phyloP scores from a whole-genome alignment of 2,888 invertebrate genomes.

The Microchrysa polita region DNA sequence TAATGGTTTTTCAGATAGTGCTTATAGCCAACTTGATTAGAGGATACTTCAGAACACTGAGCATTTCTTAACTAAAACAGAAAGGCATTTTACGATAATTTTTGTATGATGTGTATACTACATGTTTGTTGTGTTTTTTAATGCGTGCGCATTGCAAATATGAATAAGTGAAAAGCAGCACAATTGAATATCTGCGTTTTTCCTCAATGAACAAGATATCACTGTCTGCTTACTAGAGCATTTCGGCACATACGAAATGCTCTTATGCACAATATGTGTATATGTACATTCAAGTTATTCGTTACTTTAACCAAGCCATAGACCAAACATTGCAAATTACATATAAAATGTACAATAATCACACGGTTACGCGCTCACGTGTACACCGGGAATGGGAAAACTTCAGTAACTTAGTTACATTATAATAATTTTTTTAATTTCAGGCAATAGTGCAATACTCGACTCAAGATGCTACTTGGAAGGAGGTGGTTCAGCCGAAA shows the following conservation, averaged over 20 bases:
- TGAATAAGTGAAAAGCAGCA: not conserved
- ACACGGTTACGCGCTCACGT: not conserved
- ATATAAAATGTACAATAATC: not conserved
- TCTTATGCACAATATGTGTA: not conserved
- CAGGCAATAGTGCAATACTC: constrained; percentile 70
- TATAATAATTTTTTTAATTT: constrained; percentile 48
- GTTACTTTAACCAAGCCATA: not conserved
- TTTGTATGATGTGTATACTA: too few relatives aligned
- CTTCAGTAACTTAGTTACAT: not conserved
- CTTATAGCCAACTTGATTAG: too few relatives aligned
- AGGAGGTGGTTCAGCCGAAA: constrained; percentile 90
- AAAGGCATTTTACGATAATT: too few relatives aligned
- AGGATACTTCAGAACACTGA: too few relatives aligned
- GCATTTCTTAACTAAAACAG: too few relatives aligned
- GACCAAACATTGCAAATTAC: not conserved
- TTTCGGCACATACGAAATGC: not conserved
- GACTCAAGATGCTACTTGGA: constrained; percentile 91
- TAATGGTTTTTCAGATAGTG: too few relatives aligned
- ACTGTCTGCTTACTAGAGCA: constrained; percentile 2
- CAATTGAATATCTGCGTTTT: not conserved
- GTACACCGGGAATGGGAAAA: too few relatives aligned
- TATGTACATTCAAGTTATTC: not conserved
- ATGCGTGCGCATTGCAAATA: too few relatives aligned
- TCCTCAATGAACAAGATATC: not conserved
- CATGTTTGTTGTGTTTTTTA: too few relatives aligned